These are phyloP conservation scores for Tichodroma muraria DNA, from an alignment of 2,113 vertebrate species.

Conservation along the genomic window DNA sequence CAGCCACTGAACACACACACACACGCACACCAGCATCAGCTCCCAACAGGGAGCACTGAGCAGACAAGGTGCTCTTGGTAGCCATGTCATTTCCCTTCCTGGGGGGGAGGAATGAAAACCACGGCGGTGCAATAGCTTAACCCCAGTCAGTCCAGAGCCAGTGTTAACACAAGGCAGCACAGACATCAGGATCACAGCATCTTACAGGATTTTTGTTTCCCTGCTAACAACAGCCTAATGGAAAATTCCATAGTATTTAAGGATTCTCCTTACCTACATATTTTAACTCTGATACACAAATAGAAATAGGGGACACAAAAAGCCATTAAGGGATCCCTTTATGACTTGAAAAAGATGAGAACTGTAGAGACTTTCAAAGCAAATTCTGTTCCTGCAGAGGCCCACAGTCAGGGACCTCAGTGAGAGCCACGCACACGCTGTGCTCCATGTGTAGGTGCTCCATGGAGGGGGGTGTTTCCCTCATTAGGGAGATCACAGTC, in stretches of 20 bases:
- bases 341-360: background rate
- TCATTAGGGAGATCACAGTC: background rate
- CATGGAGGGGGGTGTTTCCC: fast-evolving
- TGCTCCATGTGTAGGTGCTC: fast-evolving
- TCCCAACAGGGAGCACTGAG: background rate
- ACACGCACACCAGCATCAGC: background rate
- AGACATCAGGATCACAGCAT: too few species aligned
- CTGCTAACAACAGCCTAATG: background rate
- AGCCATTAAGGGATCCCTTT: background rate
- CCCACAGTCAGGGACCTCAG: background rate
- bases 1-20: background rate
- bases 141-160: background rate
- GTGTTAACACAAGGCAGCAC: background rate
- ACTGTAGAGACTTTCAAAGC: background rate
- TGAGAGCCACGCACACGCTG: fast-evolving
- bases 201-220: background rate
- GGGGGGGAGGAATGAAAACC: background rate
- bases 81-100: background rate
- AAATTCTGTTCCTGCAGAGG: background rate
- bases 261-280: background rate
- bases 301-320: background rate
- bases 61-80: background rate
- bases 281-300: background rate
- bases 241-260: background rate
- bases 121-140: background rate